phyloP scores from a whole-genome alignment of 2,113 vertebrate species.

The Riparia riparia region DNA sequence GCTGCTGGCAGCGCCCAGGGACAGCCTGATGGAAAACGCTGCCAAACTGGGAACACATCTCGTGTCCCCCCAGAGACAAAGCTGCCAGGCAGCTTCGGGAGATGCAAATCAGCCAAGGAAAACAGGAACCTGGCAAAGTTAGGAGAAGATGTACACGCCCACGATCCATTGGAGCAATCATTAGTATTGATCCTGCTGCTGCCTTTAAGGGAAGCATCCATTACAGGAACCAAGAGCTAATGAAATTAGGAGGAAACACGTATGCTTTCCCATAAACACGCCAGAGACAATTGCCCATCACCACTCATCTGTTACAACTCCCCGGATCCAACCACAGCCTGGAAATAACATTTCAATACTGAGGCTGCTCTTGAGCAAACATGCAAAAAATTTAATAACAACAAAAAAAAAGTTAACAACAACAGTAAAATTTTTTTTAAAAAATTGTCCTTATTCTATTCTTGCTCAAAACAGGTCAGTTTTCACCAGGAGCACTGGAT shows the following conservation, averaged over 20 bases:
- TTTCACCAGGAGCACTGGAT: background rate
- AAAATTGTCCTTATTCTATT: background rate
- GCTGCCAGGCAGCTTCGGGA: background rate
- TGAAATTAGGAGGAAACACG: slow-evolving; percentile 50
- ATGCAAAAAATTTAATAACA: background rate
- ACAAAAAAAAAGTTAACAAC: background rate
- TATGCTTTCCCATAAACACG: slow-evolving; percentile 65
- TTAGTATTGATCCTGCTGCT: slow-evolving; percentile 73
- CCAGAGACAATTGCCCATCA: slow-evolving; percentile 62
- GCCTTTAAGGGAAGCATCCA: slow-evolving; percentile 69
- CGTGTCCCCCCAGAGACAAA: background rate
- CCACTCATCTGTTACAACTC: slow-evolving; percentile 57
- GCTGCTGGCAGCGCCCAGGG: background rate
- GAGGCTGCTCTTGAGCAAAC: slow-evolving; percentile 39
- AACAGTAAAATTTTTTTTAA: rapidly evolving
- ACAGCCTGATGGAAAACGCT: background rate
- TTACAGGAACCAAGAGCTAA: slow-evolving; percentile 74
- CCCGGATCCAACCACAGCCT: slow-evolving; percentile 54
- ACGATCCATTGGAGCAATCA: slow-evolving; percentile 68
- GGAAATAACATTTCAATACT: slow-evolving; percentile 60
- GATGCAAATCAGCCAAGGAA: background rate
- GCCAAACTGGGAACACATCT: background rate
- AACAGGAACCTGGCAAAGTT: background rate
- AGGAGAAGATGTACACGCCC: background rate
- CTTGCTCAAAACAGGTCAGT: background rate